Conservation (phyloP, 1,140 invertebrate genomes). For the Heliconius hewitsoni region DNA sequence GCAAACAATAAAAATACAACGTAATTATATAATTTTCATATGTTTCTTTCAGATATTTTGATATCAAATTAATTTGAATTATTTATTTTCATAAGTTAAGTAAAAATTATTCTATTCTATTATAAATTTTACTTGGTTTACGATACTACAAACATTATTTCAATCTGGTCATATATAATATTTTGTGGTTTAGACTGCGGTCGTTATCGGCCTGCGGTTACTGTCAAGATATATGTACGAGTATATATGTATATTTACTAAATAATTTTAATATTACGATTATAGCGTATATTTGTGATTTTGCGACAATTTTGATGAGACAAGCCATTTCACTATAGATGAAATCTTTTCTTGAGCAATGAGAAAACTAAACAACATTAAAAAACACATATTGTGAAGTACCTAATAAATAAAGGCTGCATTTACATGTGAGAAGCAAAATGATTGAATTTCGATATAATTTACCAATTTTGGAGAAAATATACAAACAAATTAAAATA, state of each 20-base stretch:
- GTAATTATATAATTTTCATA: too few relatives aligned
- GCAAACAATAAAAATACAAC: too few relatives aligned
- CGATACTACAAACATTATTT: background rate
- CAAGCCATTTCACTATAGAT: background rate
- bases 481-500: too few relatives aligned
- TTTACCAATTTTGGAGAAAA: too few relatives aligned
- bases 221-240: constrained; percentile 2
- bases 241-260: background rate
- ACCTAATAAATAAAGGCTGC: too few relatives aligned
- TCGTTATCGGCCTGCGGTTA: background rate
- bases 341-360: too few relatives aligned
- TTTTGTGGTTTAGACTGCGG: constrained; percentile 1
- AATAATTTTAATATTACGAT: background rate
- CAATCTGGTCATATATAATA: constrained; percentile 1
- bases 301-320: background rate
- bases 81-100: too few relatives aligned
- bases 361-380: too few relatives aligned
- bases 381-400: too few relatives aligned
- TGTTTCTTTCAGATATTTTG: too few relatives aligned
- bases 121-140: background rate
- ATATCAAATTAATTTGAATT: background rate
- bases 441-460: too few relatives aligned
- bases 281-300: background rate
- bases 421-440: too few relatives aligned
- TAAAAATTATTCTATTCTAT: background rate